A percentile compares a stretch with the other conserved stretches of the same genome.
Evolutionary conservation across 2,113 vertebrate species (phyloP).

Genomic region (Piliocolobus tephrosceles): DNA sequence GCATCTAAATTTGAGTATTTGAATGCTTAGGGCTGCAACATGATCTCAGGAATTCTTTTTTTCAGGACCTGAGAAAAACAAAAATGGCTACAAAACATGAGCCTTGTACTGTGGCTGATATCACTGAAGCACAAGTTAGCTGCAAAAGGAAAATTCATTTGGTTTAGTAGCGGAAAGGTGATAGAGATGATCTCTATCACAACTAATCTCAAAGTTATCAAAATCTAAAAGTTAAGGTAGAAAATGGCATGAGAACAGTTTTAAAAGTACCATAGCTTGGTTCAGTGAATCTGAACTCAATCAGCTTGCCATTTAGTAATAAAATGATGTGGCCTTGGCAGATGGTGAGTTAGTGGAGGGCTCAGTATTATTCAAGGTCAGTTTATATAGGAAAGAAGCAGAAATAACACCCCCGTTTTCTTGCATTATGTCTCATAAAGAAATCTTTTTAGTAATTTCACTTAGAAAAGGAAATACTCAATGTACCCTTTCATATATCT

Average conservation of each 20-base stretch:
- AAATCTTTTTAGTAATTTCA: neutral
- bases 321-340: neutral
- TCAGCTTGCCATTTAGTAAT: neutral
- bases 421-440: neutral
- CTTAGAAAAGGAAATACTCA: neutral
- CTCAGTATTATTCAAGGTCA: neutral
- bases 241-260: neutral
- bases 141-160: neutral
- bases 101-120: neutral
- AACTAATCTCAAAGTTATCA: neutral
- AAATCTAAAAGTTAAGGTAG: slow-evolving; percentile 8
- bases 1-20: slow-evolving; percentile 4
- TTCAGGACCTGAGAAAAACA: neutral
- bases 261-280: neutral
- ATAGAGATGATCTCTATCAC: neutral
- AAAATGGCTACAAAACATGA: neutral
- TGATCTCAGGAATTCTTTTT: neutral
- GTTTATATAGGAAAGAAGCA: slow-evolving; percentile 37
- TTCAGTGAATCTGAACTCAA: neutral
- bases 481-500: neutral
- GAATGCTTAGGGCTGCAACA: neutral
- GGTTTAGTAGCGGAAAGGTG: neutral
- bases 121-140: neutral
- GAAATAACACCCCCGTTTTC: neutral
- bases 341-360: neutral